phyloP scores from a whole-genome alignment of 1,140 invertebrate genomes.

The Tetranychus cinnabarinus region DNA sequence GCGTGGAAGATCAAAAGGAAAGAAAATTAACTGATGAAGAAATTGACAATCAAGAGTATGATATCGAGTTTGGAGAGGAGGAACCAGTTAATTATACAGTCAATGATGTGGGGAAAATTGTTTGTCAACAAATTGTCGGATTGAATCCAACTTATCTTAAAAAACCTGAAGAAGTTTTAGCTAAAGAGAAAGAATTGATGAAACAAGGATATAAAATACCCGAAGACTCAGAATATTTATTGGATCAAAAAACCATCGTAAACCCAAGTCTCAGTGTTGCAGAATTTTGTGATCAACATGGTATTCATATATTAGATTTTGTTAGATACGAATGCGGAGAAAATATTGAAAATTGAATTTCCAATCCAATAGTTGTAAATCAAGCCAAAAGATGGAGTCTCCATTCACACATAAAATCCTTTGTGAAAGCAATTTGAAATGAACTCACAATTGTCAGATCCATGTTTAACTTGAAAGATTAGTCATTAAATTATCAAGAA shows the following conservation, averaged over 20 bases:
- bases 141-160: conserved; percentile 52
- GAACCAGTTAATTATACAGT: conserved; percentile 10
- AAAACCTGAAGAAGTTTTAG: neutral
- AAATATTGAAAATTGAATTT: neutral
- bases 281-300: conserved; percentile 40
- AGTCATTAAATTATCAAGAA: too few relatives aligned
- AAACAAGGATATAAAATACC: neutral
- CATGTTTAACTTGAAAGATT: too few relatives aligned
- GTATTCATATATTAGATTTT: conserved; percentile 49
- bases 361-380: neutral
- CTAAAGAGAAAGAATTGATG: neutral
- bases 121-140: conserved; percentile 77
- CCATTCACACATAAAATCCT: too few relatives aligned
- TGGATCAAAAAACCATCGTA: conserved; percentile 57
- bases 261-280: conserved; percentile 44
- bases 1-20: neutral
- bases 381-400: too few relatives aligned
- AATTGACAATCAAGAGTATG: neutral
- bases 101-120: conserved; percentile 34
- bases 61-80: neutral
- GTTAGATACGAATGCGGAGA: conserved; percentile 55
- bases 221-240: conserved; percentile 17
- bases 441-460: too few relatives aligned
- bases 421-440: too few relatives aligned
- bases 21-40: neutral